A percentile compares a stretch with the other conserved stretches of the same genome.
Conservation (phyloP, 92 coral and sea anemone genomes). For the Epizoanthus stellaris region DNA sequence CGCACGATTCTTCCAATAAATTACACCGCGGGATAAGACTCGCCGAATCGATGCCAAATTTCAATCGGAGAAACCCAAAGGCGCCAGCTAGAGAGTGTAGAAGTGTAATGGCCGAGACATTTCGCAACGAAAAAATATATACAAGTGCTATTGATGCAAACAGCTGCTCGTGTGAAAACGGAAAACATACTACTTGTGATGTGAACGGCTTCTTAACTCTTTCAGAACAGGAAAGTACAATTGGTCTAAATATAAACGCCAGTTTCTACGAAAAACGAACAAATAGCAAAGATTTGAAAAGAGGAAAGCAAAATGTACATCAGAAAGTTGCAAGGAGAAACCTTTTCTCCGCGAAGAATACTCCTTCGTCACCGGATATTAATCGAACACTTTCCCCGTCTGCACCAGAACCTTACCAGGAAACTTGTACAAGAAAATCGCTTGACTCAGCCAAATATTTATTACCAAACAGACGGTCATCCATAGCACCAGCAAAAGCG, state of each 20-base stretch:
- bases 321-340: not conserved
- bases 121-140: not conserved
- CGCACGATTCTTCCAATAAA: not conserved
- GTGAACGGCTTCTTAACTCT: not conserved
- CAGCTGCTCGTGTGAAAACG: not conserved
- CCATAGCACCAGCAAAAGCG: constrained; percentile 17
- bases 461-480: not conserved
- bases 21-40: not conserved
- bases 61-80: not conserved
- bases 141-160: not conserved
- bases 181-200: not conserved
- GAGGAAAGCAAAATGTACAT: not conserved
- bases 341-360: constrained; percentile 9
- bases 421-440: not conserved
- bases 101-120: not conserved
- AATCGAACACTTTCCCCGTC: not conserved
- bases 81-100: not conserved
- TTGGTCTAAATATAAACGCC: not conserved
- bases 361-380: not conserved
- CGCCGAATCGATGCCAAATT: not conserved
- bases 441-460: constrained; percentile 20
- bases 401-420: not conserved
- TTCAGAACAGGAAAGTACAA: not conserved
- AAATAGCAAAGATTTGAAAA: not conserved
- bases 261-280: not conserved